Evolutionary conservation across 2,888 invertebrate species (phyloP), one percentile per base, ranked within the genome.

Genomic region (Eutolmus rufibarbis): DNA sequence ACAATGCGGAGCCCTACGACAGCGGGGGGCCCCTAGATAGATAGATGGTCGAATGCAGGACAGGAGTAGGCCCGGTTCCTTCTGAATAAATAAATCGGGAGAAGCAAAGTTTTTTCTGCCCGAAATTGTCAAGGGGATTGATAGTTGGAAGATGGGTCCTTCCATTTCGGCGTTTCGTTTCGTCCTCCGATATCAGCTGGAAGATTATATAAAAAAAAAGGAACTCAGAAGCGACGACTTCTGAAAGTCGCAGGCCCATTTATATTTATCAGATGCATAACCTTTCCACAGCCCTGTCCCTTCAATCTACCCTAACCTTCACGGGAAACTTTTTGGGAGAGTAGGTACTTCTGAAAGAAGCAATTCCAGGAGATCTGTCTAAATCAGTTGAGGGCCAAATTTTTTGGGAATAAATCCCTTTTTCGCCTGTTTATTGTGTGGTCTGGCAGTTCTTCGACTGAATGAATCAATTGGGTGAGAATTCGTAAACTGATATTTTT

Each of bases 231-330:
- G 31, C 43, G 74, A 66, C 16, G 77, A 74, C 23, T 57, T 28
- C 37, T 28, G 34, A 56, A 77, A 88, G 79, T 78, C 81, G 37
- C 77, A 23, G 14, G 74, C 43, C 81, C 87, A 86, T 87, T 88
- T 87, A 87, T 87, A 86, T 87, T 88, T 88, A 88, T 88, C 88
- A 87, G 88, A 88, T 88, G 81, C 46, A 87, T 74, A 74, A 46
- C 74, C 40, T 85, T 85, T 85, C 43, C 28, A 74, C 84, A 43
- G 74, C 40, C n/a, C 28, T 14, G 9, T 28, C 85, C 31, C 23
- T 85, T 74, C 40, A 19, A n/a, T 74, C 74, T n/a, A 74, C 43
- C 37, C 19, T 28, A 40, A 43, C 43, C 43, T 28, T 57, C 66
- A n/a, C 40, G 74, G n/a, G 74, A 74, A 74, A 85, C 74, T 85